phyloP scores from a whole-genome alignment of 2,113 vertebrate genomes.

The Urocolius indicus region DNA sequence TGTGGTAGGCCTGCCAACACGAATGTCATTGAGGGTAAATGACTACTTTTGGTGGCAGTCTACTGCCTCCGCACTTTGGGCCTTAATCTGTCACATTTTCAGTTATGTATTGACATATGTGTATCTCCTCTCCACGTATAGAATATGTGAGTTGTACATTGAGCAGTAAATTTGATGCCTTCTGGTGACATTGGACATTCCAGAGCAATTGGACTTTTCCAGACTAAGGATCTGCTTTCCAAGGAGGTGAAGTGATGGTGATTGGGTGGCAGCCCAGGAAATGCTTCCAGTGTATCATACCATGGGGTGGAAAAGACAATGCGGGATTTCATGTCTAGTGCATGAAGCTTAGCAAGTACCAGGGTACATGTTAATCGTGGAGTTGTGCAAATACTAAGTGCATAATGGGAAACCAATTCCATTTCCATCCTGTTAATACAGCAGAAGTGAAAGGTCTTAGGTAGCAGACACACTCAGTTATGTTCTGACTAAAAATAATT shows the following conservation, averaged over 20 bases:
- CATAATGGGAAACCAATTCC: not conserved
- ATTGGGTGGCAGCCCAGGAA: not conserved
- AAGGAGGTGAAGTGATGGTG: not conserved
- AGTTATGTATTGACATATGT: rapidly evolving
- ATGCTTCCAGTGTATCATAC: not conserved
- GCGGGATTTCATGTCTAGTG: not conserved
- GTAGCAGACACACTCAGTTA: not conserved
- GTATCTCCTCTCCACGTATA: not conserved
- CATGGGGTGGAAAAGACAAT: not conserved
- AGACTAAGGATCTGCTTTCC: not conserved
- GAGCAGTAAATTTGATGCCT: not conserved
- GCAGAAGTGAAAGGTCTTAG: not conserved
- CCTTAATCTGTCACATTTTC: not conserved
- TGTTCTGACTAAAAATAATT: not conserved
- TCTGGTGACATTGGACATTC: not conserved
- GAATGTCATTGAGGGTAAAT: not conserved
- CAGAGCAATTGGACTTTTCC: not conserved
- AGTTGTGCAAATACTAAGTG: not conserved
- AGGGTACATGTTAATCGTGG: not conserved
- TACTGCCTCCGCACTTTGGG: not conserved
- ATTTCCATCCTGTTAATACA: not conserved
- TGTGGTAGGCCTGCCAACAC: not conserved
- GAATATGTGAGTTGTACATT: not conserved
- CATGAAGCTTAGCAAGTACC: not conserved
- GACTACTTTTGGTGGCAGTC: not conserved